phyloP scores from a whole-genome alignment of 1,140 invertebrate genomes.

The Caenorhabditis tropicalis region DNA sequence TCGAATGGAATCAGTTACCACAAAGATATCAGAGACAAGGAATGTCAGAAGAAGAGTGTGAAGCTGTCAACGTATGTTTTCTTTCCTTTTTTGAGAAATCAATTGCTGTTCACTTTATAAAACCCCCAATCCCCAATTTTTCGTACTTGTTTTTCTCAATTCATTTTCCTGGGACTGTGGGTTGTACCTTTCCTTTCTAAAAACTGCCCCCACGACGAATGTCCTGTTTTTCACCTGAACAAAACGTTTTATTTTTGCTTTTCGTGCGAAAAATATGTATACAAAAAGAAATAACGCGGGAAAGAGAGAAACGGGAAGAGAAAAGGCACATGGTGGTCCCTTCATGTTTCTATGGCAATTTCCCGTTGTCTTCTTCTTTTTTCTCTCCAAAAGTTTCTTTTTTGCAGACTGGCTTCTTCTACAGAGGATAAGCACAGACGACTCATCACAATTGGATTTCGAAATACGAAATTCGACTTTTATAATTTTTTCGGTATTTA shows the following conservation, averaged over 20 bases:
- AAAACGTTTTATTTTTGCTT: background rate
- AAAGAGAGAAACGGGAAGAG: background rate
- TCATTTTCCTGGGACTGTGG: too few relatives aligned
- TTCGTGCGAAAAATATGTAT: background rate
- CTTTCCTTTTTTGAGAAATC: background rate
- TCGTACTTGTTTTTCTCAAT: too few relatives aligned
- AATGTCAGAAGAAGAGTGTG: constrained; percentile 66
- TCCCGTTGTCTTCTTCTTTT: background rate
- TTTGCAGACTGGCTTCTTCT: constrained; percentile 51
- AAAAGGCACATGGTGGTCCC: background rate
- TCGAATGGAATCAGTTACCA: constrained; percentile 62
- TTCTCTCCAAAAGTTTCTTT: background rate
- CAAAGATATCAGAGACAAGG: constrained; percentile 58
- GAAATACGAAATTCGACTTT: background rate
- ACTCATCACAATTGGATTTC: too few relatives aligned
- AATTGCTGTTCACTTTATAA: too few relatives aligned
- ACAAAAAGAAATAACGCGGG: background rate
- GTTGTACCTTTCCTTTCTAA: too few relatives aligned
- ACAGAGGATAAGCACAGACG: constrained; percentile 15
- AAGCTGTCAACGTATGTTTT: constrained; percentile 64
- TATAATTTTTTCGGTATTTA: background rate
- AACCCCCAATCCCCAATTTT: too few relatives aligned
- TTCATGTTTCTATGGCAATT: constrained; percentile 18
- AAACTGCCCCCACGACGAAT: background rate
- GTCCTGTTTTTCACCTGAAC: background rate